phyloP scores from a whole-genome alignment of 2,888 invertebrate species.

The Morpho achilles region DNA sequence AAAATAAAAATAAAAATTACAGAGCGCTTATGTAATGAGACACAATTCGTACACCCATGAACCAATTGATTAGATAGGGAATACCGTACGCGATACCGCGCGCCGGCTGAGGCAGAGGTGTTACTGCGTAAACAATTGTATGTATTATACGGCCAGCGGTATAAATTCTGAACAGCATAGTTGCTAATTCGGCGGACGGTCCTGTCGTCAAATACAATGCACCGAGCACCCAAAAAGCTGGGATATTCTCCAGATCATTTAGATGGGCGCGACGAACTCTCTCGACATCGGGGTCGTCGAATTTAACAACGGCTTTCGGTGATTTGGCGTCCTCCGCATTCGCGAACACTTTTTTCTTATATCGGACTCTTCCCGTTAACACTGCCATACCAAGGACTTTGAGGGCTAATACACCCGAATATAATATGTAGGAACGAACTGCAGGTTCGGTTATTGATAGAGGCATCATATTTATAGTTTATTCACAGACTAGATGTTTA shows the following conservation, averaged over 20 bases:
- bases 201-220: slow-evolving; percentile 75
- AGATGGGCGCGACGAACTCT: slow-evolving; percentile 78
- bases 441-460: slow-evolving; percentile 16
- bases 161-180: slow-evolving; percentile 50
- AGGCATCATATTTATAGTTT: slow-evolving; percentile 35
- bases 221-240: slow-evolving; percentile 80
- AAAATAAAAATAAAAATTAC: slow-evolving; percentile 24
- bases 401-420: slow-evolving; percentile 55
- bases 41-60: slow-evolving; percentile 55
- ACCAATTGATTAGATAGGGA: slow-evolving; percentile 43
- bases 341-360: slow-evolving; percentile 46
- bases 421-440: slow-evolving; percentile 55
- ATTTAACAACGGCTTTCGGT: slow-evolving; percentile 51
- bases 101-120: slow-evolving; percentile 79
- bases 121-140: slow-evolving; percentile 82
- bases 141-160: slow-evolving; percentile 74
- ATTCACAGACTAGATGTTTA: background rate
- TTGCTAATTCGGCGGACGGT: slow-evolving; percentile 44
- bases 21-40: slow-evolving; percentile 64
- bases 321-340: slow-evolving; percentile 57
- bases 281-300: slow-evolving; percentile 55
- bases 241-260: slow-evolving; percentile 86
- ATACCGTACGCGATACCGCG: slow-evolving; percentile 50
- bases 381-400: slow-evolving; percentile 45
- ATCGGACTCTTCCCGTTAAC: slow-evolving; percentile 46